Evolutionary conservation across 1,140 invertebrate species (phyloP).

Genomic region (Marisa cornuarietis): DNA sequence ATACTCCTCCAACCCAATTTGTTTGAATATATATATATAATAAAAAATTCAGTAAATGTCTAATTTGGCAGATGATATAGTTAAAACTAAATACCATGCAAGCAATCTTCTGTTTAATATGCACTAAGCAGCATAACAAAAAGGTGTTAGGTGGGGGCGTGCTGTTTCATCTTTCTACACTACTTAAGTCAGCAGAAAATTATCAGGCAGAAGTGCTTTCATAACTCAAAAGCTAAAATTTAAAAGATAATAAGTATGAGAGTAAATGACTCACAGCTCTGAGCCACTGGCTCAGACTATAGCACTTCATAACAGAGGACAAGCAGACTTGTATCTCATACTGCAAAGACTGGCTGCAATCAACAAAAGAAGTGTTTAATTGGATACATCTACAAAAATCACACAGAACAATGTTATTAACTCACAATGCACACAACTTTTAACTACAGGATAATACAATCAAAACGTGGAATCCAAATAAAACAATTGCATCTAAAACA

Average conservation of each 20-base stretch:
- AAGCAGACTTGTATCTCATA: slow-evolving; percentile 1
- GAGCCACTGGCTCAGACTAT: slow-evolving; percentile 2
- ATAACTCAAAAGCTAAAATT: not conserved
- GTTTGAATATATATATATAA: not conserved
- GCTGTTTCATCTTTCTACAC: not conserved
- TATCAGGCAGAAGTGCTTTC: not conserved
- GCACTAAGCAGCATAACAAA: not conserved
- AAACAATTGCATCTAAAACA: not conserved
- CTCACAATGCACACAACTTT: not conserved
- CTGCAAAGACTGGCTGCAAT: not conserved
- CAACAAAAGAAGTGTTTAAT: not conserved
- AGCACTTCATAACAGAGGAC: slow-evolving; percentile 10
- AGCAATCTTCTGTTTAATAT: not conserved
- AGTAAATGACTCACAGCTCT: not conserved
- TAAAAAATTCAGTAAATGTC: not conserved
- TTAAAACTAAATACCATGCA: not conserved
- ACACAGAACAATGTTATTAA: too few species aligned
- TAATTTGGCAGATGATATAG: not conserved
- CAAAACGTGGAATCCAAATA: too few species aligned
- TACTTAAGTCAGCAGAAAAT: not conserved
- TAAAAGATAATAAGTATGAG: too few species aligned
- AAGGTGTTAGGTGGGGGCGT: not conserved
- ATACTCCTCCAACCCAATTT: not conserved
- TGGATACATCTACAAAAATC: too few species aligned
- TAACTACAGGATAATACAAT: not conserved